Percentiles rank a stretch among this genome's conserved stretches.
These are phyloP conservation scores for Noctua comes DNA, from an alignment of 2,888 invertebrate genomes.

Conservation along the genomic window DNA sequence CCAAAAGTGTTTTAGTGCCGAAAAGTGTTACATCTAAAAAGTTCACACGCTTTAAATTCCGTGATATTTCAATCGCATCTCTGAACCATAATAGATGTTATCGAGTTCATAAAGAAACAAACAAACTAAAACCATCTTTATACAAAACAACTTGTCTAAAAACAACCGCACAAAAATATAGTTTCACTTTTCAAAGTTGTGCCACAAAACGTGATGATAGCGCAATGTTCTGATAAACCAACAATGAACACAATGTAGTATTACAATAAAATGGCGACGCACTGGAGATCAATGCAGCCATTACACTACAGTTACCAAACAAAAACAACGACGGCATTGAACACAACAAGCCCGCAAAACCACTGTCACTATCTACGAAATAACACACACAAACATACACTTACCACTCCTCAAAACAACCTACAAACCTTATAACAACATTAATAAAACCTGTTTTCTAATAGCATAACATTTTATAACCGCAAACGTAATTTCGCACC, in stretches of 20 bases:
- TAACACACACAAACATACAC: conserved; percentile 33
- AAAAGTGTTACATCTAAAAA: background rate
- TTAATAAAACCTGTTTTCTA: conserved; percentile 48
- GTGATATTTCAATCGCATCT: conserved; percentile 17
- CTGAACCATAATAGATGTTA: background rate
- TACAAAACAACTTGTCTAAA: conserved; percentile 29
- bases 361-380: conserved; percentile 67
- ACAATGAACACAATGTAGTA: conserved; percentile 38
- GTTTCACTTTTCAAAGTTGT: conserved; percentile 58
- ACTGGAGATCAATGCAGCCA: conserved; percentile 54
- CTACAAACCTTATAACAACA: conserved; percentile 26
- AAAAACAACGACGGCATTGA: conserved; percentile 66
- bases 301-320: conserved; percentile 61
- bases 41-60: conserved; percentile 24
- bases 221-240: conserved; percentile 32
- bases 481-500: conserved; percentile 48
- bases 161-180: conserved; percentile 3
- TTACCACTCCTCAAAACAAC: conserved; percentile 7
- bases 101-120: background rate
- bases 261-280: conserved; percentile 39
- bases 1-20: background rate
- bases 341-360: conserved; percentile 42
- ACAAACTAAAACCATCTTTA: background rate
- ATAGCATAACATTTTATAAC: conserved; percentile 36
- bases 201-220: conserved; percentile 54